Conservation (phyloP, 1,140 invertebrate genomes). For the Saxidomus purpurata region DNA sequence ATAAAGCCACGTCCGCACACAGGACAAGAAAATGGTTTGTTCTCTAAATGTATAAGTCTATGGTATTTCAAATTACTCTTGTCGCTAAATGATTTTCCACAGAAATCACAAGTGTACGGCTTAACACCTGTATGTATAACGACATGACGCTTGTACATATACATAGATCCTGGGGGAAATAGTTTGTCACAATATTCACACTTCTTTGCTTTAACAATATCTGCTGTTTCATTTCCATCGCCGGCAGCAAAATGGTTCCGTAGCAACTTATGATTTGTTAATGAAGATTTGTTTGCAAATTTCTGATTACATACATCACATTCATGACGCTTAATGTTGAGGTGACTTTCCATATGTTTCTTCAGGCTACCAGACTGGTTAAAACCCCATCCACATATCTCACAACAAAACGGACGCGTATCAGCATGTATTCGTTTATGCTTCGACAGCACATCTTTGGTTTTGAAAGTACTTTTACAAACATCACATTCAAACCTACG, state of each 20-base stretch:
- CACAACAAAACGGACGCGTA: conserved; percentile 31
- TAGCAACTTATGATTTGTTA: conserved; percentile 6
- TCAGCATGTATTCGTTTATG: conserved; percentile 31
- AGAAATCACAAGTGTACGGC: conserved; percentile 24
- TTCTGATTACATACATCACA: conserved; percentile 19
- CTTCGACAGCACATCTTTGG: background rate
- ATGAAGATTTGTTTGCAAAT: conserved; percentile 15
- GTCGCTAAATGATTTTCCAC: conserved; percentile 7
- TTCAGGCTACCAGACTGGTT: conserved; percentile 6
- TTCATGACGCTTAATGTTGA: conserved; percentile 5
- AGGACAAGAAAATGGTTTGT: conserved; percentile 7
- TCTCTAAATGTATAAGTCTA: conserved; percentile 7
- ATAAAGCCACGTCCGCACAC: conserved; percentile 15
- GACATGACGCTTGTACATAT: conserved; percentile 38
- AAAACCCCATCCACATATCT: conserved; percentile 34
- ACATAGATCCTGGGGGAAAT: conserved; percentile 1
- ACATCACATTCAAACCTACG: conserved; percentile 22
- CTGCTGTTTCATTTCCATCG: background rate
- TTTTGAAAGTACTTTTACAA: conserved; percentile 31
- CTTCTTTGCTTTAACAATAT: background rate
- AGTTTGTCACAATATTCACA: conserved; percentile 44
- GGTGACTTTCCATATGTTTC: conserved; percentile 22
- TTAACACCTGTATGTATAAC: conserved; percentile 26
- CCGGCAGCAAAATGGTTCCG: background rate
- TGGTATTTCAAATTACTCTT: conserved; percentile 25